A percentile compares a stretch with the other conserved stretches of the same genome.
These are phyloP conservation scores for Antrozous pallidus DNA, from an alignment of 2,797 vertebrate genomes.

Conservation along the genomic window DNA sequence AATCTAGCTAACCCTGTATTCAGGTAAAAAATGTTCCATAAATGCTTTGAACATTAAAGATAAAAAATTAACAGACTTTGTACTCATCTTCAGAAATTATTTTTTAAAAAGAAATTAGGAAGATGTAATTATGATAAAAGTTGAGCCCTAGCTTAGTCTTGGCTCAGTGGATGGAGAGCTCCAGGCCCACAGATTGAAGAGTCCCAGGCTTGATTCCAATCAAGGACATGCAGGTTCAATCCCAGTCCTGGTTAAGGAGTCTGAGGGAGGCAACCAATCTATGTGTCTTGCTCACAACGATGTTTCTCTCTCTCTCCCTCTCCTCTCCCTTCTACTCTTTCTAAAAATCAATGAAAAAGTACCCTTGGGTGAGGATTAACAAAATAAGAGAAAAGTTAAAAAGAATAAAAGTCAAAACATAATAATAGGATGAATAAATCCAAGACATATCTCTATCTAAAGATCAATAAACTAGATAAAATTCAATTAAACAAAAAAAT, in stretches of 20 bases:
- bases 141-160: no score
- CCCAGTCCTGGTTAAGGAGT: no score
- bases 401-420: constrained; percentile 19
- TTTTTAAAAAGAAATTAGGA: background rate
- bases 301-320: no score
- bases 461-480: constrained; percentile 5
- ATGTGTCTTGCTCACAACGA: no score
- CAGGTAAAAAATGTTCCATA: background rate
- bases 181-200: no score
- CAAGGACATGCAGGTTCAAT: no score
- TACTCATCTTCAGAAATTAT: background rate
- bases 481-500: background rate
- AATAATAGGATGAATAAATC: background rate
- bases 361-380: no score
- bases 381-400: background rate
- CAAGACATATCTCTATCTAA: background rate
- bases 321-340: no score
- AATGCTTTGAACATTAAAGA: constrained; percentile 6
- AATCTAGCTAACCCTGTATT: background rate
- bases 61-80: background rate
- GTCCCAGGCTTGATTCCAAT: no score
- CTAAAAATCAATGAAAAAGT: no score
- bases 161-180: no score
- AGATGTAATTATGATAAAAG: background rate
- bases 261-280: no score